Conservation (phyloP, 2,888 invertebrate genomes). For the Plebejus argus region DNA sequence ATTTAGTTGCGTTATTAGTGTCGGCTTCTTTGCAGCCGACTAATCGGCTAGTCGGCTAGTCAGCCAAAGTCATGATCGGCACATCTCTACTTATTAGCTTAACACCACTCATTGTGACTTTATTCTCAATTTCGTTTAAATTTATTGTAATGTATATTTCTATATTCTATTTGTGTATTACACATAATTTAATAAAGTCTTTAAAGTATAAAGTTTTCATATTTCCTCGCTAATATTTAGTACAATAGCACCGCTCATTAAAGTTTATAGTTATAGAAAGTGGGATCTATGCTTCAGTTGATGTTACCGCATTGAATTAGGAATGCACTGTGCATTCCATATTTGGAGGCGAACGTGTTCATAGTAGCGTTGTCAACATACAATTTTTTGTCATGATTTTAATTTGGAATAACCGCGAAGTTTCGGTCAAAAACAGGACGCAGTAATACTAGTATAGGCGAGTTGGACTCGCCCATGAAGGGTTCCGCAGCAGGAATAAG, state of each 20-base stretch:
- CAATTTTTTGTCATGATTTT: no score
- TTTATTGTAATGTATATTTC: not conserved
- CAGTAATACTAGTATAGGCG: no score
- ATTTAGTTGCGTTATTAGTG: not conserved
- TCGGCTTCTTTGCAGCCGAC: no score
- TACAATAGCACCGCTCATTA: not conserved
- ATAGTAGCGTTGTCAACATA: not conserved
- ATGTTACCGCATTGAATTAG: slow-evolving; percentile 34
- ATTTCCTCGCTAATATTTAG: not conserved
- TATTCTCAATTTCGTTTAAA: no score
- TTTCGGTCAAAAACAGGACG: no score
- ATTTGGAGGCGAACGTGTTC: slow-evolving; percentile 31
- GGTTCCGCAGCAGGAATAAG: no score
- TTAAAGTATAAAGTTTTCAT: not conserved
- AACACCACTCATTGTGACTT: no score
- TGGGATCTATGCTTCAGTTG: slow-evolving; percentile 39
- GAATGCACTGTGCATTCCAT: slow-evolving; percentile 33
- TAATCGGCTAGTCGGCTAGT: no score
- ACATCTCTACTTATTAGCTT: no score
- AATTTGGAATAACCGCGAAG: no score
- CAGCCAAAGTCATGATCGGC: no score
- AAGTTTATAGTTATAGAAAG: slow-evolving; percentile 23
- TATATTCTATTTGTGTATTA: not conserved
- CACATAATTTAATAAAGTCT: not conserved
- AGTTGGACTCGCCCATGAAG: no score